These are phyloP conservation scores for Argynnis bischoffii DNA, from an alignment of 2,888 invertebrate species.

Conservation along the genomic window DNA sequence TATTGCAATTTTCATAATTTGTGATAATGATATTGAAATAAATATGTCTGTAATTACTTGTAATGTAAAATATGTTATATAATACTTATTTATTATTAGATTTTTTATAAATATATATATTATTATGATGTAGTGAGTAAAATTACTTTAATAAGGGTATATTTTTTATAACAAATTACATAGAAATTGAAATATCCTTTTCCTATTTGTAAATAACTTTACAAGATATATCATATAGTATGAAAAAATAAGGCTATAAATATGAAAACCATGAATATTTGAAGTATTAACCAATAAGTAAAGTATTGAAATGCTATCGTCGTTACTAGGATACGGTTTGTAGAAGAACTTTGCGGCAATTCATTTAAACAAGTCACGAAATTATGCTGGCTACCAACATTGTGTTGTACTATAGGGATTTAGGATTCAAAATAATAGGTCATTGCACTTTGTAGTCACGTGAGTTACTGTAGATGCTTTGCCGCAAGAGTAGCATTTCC, in stretches of 20 bases:
- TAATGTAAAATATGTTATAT: not conserved
- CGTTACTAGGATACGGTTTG: constrained; percentile 73
- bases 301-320: constrained; percentile 74
- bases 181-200: not conserved
- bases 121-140: not conserved
- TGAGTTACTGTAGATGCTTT: constrained; percentile 50
- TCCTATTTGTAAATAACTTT: not conserved
- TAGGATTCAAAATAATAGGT: constrained; percentile 47
- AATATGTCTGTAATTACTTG: constrained; percentile 6
- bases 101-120: not conserved
- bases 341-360: constrained; percentile 39
- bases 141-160: not conserved
- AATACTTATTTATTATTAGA: not conserved
- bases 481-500: constrained; percentile 55
- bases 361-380: constrained; percentile 60
- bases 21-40: not conserved
- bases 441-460: constrained; percentile 52
- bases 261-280: not conserved
- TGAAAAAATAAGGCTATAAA: not conserved
- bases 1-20: too few species aligned
- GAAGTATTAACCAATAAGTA: not conserved
- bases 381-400: constrained; percentile 42
- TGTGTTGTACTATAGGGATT: constrained; percentile 40
- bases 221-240: not conserved
- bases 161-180: not conserved